phyloP scores from a whole-genome alignment of 30 jellyfish, hydroid and myxozoan species.

The Aurelia aurita region DNA sequence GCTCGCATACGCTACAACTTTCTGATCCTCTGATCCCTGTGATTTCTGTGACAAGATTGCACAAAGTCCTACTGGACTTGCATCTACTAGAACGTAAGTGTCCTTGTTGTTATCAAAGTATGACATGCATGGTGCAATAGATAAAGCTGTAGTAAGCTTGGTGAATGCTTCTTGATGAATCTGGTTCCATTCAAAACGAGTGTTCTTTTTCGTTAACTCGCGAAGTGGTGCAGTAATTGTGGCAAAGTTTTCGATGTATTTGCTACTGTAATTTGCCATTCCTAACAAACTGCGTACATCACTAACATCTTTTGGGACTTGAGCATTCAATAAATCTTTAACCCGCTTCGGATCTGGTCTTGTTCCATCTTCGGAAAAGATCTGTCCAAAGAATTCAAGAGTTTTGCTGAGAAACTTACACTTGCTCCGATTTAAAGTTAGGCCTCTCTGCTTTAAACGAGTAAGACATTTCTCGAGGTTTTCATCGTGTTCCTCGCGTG shows the following conservation, averaged over 20 bases:
- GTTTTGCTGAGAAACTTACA: constrained; percentile 46
- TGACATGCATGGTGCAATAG: too few relatives aligned
- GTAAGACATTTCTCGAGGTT: neutral
- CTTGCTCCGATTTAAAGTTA: constrained; percentile 37
- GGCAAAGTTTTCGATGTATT: too few relatives aligned
- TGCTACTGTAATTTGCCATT: too few relatives aligned
- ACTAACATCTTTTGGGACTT: constrained; percentile 23
- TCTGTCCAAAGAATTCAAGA: constrained; percentile 62
- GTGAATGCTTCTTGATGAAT: too few relatives aligned
- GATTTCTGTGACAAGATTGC: constrained; percentile 53
- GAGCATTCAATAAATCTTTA: constrained; percentile 19
- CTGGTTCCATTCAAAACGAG: too few relatives aligned
- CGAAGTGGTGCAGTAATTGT: too few relatives aligned
- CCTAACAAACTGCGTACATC: too few relatives aligned
- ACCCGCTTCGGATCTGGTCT: constrained; percentile 56
- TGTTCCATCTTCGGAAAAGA: constrained; percentile 57
- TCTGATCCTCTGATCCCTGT: constrained; percentile 35
- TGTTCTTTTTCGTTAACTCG: too few relatives aligned
- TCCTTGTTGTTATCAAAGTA: constrained; percentile 29
- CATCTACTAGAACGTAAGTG: constrained; percentile 46
- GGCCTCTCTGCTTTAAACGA: neutral
- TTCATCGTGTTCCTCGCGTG: too few relatives aligned
- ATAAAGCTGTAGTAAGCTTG: too few relatives aligned
- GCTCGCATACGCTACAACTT: constrained; percentile 58
- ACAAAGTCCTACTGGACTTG: too few relatives aligned